Percentiles rank a stretch among this genome's conserved stretches.
Evolutionary conservation across 92 coral and sea anemone genomes (phyloP).

Genomic region (Pocillopora meandrina): DNA sequence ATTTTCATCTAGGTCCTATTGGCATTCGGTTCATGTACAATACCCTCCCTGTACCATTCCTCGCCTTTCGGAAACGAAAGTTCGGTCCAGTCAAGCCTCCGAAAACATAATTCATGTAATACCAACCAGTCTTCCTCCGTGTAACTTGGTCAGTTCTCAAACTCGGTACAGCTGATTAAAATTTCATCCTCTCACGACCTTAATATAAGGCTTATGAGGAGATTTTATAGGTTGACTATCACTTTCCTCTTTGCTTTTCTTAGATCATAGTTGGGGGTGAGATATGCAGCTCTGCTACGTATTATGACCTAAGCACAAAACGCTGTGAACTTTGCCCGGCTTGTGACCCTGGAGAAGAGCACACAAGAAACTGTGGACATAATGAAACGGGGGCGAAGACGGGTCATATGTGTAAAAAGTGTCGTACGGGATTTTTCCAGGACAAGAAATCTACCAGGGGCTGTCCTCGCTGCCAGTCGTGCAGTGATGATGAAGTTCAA

Average conservation of each 20-base stretch:
- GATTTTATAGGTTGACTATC: neutral
- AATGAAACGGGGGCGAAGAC: neutral
- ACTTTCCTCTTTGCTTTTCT: neutral
- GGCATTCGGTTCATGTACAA: too few species aligned
- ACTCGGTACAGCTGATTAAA: too few species aligned
- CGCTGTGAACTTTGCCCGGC: conserved; percentile 13
- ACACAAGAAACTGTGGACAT: neutral
- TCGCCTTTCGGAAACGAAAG: too few species aligned
- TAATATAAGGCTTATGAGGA: neutral
- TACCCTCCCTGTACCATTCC: too few species aligned
- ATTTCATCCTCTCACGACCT: too few species aligned
- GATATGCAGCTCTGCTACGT: neutral
- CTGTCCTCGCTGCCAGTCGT: neutral
- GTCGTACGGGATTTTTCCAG: neutral
- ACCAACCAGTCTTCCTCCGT: too few species aligned
- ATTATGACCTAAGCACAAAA: neutral
- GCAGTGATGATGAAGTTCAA: neutral
- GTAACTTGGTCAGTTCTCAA: too few species aligned
- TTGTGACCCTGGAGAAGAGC: neutral
- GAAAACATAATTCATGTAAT: too few species aligned
- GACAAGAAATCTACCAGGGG: neutral
- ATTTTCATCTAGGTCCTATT: too few species aligned
- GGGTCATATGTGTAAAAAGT: neutral
- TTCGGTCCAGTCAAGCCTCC: too few species aligned
- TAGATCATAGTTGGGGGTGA: neutral